Evolutionary conservation across 1,140 invertebrate species (phyloP).

Genomic region (Mya arenaria): DNA sequence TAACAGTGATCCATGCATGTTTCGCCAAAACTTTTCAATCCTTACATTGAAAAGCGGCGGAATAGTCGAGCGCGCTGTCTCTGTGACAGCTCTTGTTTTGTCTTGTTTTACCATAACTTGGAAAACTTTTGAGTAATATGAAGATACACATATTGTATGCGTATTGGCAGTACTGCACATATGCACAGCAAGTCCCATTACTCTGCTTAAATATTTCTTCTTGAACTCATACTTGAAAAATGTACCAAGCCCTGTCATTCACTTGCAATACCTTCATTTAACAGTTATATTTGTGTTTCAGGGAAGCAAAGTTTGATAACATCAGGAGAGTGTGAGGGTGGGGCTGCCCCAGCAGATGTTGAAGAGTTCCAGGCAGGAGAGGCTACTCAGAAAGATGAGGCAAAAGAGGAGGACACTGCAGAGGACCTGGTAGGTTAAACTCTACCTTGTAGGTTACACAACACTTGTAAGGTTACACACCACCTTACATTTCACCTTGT

Average conservation of each 20-base stretch:
- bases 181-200: not conserved
- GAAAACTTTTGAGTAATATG: not conserved
- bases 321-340: slow-evolving; percentile 67
- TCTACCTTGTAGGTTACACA: no score
- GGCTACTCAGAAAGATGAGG: slow-evolving; percentile 58
- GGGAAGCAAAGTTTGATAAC: slow-evolving; percentile 68
- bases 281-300: slow-evolving; percentile 21
- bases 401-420: slow-evolving; percentile 56
- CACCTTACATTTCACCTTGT: no score
- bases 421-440: slow-evolving; percentile 67
- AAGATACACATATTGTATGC: not conserved
- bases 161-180: not conserved
- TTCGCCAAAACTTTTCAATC: no score
- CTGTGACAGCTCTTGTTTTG: not conserved
- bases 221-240: not conserved
- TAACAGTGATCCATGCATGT: no score
- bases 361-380: slow-evolving; percentile 61
- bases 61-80: not conserved
- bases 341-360: slow-evolving; percentile 62
- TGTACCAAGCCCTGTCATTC: no score
- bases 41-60: no score
- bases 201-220: not conserved
- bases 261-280: not conserved
- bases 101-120: not conserved
- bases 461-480: no score